These are phyloP conservation scores for Tuta absoluta DNA, from an alignment of 2,888 invertebrate genomes.

Conservation along the genomic window DNA sequence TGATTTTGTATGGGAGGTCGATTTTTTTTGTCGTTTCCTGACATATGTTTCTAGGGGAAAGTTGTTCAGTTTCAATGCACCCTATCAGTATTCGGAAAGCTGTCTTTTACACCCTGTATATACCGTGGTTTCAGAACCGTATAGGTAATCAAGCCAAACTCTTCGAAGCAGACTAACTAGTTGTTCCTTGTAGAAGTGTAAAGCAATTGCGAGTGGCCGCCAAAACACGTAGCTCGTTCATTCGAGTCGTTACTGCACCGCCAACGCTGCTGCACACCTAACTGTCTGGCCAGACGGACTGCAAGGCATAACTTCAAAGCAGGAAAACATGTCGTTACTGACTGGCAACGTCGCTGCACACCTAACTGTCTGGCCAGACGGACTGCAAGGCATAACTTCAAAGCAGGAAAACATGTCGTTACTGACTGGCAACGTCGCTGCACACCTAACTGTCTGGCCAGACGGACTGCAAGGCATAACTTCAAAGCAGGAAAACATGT, in stretches of 20 bases:
- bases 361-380: conserved; percentile 32
- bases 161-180: background rate
- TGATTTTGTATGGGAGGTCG: too few species aligned
- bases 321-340: conserved; percentile 71
- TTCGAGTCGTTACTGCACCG: conserved; percentile 60
- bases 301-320: too few species aligned
- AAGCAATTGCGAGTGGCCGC: conserved; percentile 68
- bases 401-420: conserved; percentile 65
- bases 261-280: conserved; percentile 54
- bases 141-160: background rate
- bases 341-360: conserved; percentile 53
- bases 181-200: conserved; percentile 47
- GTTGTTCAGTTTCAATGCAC: too few species aligned
- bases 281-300: conserved; percentile 6
- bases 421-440: conserved; percentile 51
- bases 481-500: conserved; percentile 63
- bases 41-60: too few species aligned
- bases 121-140: too few species aligned
- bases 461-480: background rate
- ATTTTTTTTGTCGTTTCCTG: too few species aligned
- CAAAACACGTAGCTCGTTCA: conserved; percentile 77
- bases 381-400: background rate
- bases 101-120: too few species aligned
- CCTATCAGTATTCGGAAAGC: too few species aligned
- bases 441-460: conserved; percentile 44